A percentile compares a stretch with the other conserved stretches of the same genome.
These are phyloP conservation scores for Morelia viridis DNA, from an alignment of 2,797 vertebrate species.

Conservation along the genomic window DNA sequence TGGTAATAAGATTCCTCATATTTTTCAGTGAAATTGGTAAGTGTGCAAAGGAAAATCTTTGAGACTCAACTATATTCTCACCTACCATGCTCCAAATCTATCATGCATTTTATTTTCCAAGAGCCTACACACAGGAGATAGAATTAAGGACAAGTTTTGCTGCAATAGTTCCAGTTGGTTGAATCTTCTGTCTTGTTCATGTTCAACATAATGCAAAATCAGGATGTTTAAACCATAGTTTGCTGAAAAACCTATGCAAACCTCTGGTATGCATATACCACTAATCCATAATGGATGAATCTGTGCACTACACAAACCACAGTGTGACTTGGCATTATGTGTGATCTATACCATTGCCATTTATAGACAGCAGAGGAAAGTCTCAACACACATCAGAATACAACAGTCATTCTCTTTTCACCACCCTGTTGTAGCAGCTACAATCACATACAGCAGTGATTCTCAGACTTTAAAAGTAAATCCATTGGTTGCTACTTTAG, in stretches of 20 bases:
- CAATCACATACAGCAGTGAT: neutral
- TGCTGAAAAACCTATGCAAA: neutral
- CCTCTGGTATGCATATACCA: neutral
- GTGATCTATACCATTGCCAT: neutral
- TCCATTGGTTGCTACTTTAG: constrained; percentile 1
- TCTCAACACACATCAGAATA: neutral
- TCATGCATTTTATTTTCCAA: neutral
- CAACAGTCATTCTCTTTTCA: neutral
- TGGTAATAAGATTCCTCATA: neutral
- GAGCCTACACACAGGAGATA: neutral
- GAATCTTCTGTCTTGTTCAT: neutral
- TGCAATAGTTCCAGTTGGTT: neutral
- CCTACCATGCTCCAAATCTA: neutral
- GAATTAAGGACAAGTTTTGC: too few relatives aligned
- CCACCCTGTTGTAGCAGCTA: neutral
- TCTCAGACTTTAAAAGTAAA: constrained; percentile 3
- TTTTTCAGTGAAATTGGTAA: neutral
- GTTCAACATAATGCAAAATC: neutral
- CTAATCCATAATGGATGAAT: neutral
- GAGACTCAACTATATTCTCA: neutral
- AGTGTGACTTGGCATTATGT: neutral
- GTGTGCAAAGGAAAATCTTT: neutral
- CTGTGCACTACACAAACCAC: neutral
- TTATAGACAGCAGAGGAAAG: fast-evolving
- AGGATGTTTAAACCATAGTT: neutral